Conservation (phyloP, 1,140 invertebrate genomes). For the Parasteatoda tepidariorum region DNA sequence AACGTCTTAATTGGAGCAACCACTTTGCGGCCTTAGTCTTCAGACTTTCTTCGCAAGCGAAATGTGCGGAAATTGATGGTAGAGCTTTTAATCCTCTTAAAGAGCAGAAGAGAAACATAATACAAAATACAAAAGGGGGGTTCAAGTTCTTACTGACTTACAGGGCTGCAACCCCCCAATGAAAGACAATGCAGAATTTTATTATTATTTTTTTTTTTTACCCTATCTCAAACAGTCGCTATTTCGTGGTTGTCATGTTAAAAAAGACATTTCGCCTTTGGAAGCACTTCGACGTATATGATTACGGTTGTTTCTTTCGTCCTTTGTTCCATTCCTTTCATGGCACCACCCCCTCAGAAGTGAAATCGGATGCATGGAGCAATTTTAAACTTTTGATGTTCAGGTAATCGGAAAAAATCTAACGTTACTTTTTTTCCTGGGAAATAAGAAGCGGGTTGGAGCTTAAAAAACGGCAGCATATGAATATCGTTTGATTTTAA, state of each 20-base stretch:
- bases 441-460: too few species aligned
- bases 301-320: slow-evolving; percentile 36
- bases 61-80: slow-evolving; percentile 62
- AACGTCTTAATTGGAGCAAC: slow-evolving; percentile 56
- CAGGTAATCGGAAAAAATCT: background rate
- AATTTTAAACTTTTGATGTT: slow-evolving; percentile 38
- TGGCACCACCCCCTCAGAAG: background rate
- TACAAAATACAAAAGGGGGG: slow-evolving; percentile 29
- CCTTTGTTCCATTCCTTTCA: too few species aligned
- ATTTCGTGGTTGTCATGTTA: slow-evolving; percentile 45
- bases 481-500: too few species aligned
- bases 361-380: slow-evolving; percentile 50
- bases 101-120: slow-evolving; percentile 56
- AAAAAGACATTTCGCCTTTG: slow-evolving; percentile 13
- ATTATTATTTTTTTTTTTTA: slow-evolving; percentile 4
- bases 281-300: slow-evolving; percentile 1
- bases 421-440: too few species aligned
- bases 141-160: background rate
- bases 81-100: slow-evolving; percentile 61
- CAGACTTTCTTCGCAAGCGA: slow-evolving; percentile 23
- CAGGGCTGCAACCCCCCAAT: background rate
- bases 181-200: slow-evolving; percentile 12
- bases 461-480: too few species aligned
- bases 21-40: slow-evolving; percentile 47
- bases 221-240: background rate